Conservation (phyloP, 2,888 invertebrate species). For the Germaria angustata region DNA sequence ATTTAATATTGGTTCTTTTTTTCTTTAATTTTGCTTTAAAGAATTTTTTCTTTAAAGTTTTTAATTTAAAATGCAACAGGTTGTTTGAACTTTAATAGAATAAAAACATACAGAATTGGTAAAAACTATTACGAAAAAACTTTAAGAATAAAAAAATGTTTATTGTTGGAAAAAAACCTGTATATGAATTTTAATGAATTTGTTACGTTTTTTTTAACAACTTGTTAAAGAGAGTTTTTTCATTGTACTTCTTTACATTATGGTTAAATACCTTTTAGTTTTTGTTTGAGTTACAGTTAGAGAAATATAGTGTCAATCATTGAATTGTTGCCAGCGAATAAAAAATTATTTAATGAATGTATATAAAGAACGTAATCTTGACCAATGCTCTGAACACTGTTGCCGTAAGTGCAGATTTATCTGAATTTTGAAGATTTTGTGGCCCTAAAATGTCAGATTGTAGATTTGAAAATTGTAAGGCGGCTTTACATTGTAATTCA, state of each 20-base stretch:
- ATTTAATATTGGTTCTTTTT: background rate
- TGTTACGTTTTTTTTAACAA: conserved; percentile 26
- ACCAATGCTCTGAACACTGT: too few relatives aligned
- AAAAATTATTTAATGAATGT: too few relatives aligned
- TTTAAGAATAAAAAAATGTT: conserved; percentile 5
- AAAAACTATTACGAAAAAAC: background rate
- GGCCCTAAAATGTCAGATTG: too few relatives aligned
- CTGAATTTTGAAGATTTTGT: too few relatives aligned
- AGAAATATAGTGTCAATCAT: conserved; percentile 7
- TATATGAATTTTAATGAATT: conserved; percentile 44
- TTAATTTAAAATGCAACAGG: conserved; percentile 51
- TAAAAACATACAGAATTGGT: background rate
- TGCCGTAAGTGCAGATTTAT: too few relatives aligned
- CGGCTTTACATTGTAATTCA: too few relatives aligned
- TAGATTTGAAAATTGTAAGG: too few relatives aligned
- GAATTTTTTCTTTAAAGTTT: background rate
- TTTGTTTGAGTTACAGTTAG: background rate
- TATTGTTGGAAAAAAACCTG: conserved; percentile 30
- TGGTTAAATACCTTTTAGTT: conserved; percentile 4
- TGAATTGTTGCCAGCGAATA: too few relatives aligned
- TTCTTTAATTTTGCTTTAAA: background rate
- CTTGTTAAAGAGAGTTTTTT: conserved; percentile 11
- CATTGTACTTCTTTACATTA: background rate
- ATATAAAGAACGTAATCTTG: too few relatives aligned
- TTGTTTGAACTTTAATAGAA: conserved; percentile 45